A percentile compares a stretch with the other conserved stretches of the same genome.
These are phyloP conservation scores for Seriola quinqueradiata DNA, from an alignment of 2,113 vertebrate species.

Conservation along the genomic window DNA sequence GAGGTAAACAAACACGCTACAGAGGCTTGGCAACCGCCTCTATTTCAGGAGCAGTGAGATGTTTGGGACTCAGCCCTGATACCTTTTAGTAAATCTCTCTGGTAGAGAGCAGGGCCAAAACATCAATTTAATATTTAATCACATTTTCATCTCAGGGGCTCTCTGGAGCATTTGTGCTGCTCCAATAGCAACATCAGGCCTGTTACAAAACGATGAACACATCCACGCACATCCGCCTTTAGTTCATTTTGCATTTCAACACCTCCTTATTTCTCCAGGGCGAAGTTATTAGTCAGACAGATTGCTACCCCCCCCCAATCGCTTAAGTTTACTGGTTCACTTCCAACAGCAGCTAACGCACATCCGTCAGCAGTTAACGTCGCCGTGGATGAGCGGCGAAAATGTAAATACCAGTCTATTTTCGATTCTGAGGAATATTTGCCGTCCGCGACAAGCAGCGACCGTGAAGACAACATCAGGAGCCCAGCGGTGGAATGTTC, in stretches of 20 bases:
- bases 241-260: not conserved
- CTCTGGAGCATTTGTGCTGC: constrained; percentile 40
- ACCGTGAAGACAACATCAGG: constrained; percentile 74
- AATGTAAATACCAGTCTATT: constrained; percentile 59
- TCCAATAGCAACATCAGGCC: constrained; percentile 18
- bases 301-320: not conserved
- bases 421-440: constrained; percentile 64
- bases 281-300: not conserved
- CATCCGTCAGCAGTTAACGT: constrained; percentile 18
- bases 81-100: constrained; percentile 55
- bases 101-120: constrained; percentile 32
- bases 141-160: constrained; percentile 41
- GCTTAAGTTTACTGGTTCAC: not conserved
- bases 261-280: not conserved
- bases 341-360: constrained; percentile 26
- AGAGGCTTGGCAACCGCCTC: constrained; percentile 36
- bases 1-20: constrained; percentile 32
- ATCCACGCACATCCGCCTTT: not conserved
- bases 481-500: constrained; percentile 74
- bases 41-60: constrained; percentile 43
- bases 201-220: constrained; percentile 11
- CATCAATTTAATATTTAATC: constrained; percentile 64
- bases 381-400: not conserved
- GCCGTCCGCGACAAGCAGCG: constrained; percentile 42
- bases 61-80: constrained; percentile 16